A percentile compares a stretch with the other conserved stretches of the same genome.
phyloP scores from a whole-genome alignment of 1,140 invertebrate genomes.

The Cydia fagiglandana region DNA sequence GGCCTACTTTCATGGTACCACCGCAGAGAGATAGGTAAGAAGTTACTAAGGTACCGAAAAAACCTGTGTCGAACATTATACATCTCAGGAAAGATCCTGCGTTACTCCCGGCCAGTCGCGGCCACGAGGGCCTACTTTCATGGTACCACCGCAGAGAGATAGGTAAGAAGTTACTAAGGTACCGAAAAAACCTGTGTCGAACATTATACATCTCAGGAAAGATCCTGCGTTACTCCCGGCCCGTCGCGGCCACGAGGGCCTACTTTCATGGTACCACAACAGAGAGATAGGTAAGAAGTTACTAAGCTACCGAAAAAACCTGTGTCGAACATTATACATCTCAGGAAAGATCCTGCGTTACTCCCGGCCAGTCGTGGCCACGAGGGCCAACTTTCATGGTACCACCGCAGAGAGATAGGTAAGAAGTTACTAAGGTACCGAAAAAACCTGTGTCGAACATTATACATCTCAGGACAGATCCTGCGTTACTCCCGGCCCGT shows the following conservation, averaged over 20 bases:
- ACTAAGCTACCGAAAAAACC: too few species aligned
- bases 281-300: conserved; percentile 62
- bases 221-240: conserved; percentile 60
- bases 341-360: conserved; percentile 56
- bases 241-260: conserved; percentile 60
- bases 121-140: conserved; percentile 57
- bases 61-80: too few species aligned
- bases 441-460: too few species aligned
- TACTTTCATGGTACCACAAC: conserved; percentile 69
- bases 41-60: too few species aligned
- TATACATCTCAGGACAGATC: conserved; percentile 48
- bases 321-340: too few species aligned
- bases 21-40: conserved; percentile 68
- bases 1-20: conserved; percentile 65
- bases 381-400: conserved; percentile 65
- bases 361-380: conserved; percentile 63
- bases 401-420: conserved; percentile 71
- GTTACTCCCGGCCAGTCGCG: conserved; percentile 68
- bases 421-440: conserved; percentile 1
- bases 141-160: conserved; percentile 71
- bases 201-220: conserved; percentile 56
- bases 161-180: conserved; percentile 46
- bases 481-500: conserved; percentile 53
- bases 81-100: conserved; percentile 51
- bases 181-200: too few species aligned